phyloP scores from a whole-genome alignment of 2,888 invertebrate species.

The Drosophila anceps region DNA sequence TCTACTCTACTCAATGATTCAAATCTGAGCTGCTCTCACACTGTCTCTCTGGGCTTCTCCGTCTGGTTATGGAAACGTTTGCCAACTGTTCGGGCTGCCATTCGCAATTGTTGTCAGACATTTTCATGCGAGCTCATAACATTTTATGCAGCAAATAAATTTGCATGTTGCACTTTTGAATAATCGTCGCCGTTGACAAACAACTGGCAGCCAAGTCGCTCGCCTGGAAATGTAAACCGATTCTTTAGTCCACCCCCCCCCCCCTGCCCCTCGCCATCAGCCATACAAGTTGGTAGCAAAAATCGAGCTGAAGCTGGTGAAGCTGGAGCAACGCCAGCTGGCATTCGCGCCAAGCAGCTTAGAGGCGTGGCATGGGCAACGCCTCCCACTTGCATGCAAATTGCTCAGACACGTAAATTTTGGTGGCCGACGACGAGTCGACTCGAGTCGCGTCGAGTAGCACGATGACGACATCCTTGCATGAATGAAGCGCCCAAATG shows the following conservation, averaged over 20 bases:
- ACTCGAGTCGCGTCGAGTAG: constrained; percentile 6
- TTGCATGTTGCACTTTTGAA: constrained; percentile 81
- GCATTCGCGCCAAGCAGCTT: constrained; percentile 42
- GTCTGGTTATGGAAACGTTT: constrained; percentile 27
- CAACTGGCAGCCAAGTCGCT: constrained; percentile 77
- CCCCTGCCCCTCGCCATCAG: too few species aligned
- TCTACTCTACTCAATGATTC: constrained; percentile 26
- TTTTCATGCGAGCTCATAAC: constrained; percentile 81
- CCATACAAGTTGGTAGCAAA: constrained; percentile 2
- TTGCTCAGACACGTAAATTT: constrained; percentile 80
- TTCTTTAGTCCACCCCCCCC: constrained; percentile 5
- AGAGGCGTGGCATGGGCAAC: constrained; percentile 38
- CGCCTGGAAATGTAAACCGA: constrained; percentile 60
- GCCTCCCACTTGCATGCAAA: constrained; percentile 60
- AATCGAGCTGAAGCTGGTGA: constrained; percentile 28
- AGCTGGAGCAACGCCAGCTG: constrained; percentile 65
- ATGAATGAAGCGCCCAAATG: constrained; percentile 80
- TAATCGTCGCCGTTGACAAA: constrained; percentile 79
- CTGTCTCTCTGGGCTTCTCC: not conserved
- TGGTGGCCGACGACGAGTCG: constrained; percentile 48
- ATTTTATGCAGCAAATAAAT: constrained; percentile 79
- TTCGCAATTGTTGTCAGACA: constrained; percentile 76
- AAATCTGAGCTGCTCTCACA: not conserved
- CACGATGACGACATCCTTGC: constrained; percentile 71
- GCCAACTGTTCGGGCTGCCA: constrained; percentile 61